Evolutionary conservation across 1,140 invertebrate species (phyloP).

Genomic region (Steinernema feltiae): DNA sequence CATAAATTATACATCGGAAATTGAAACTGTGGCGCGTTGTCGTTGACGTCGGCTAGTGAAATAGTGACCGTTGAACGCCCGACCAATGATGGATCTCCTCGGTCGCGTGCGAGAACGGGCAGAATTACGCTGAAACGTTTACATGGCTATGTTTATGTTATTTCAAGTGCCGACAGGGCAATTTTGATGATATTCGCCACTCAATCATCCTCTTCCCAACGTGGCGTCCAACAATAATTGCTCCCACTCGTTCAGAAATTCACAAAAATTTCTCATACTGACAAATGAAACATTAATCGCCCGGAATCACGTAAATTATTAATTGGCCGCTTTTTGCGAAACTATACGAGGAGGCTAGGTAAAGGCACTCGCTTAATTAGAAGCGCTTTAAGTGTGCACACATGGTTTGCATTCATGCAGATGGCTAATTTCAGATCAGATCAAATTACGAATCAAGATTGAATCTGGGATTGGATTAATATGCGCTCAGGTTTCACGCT

Average conservation of each 20-base stretch:
- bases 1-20: constrained; percentile 66
- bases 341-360: background rate
- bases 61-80: constrained; percentile 68
- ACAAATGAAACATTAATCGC: constrained; percentile 8
- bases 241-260: background rate
- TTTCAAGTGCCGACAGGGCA: background rate
- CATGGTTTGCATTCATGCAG: too few species aligned
- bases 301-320: background rate
- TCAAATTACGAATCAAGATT: background rate
- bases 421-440: background rate
- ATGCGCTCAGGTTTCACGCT: background rate
- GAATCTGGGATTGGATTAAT: background rate
- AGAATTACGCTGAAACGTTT: constrained; percentile 44
- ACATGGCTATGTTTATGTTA: background rate
- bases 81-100: constrained; percentile 46
- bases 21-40: constrained; percentile 83
- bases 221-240: background rate
- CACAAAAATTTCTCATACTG: background rate
- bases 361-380: background rate
- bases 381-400: background rate
- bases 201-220: background rate
- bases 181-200: background rate
- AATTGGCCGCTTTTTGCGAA: background rate
- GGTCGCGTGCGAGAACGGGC: constrained; percentile 46
- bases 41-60: constrained; percentile 82